These are phyloP conservation scores for Gymnopithys bicolor DNA, from an alignment of 2,797 vertebrate genomes.

Conservation along the genomic window DNA sequence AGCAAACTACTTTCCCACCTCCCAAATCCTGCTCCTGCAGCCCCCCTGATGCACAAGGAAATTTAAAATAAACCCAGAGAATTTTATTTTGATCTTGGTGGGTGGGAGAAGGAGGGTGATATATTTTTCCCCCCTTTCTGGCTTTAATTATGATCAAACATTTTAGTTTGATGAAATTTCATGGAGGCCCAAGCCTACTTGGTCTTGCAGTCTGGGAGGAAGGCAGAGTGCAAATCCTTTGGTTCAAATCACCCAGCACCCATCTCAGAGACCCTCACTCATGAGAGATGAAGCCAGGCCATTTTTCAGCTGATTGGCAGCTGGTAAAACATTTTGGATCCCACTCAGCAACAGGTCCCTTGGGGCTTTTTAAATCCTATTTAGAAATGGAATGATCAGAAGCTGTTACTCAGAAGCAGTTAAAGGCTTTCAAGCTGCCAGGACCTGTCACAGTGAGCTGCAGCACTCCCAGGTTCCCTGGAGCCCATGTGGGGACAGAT, in stretches of 20 bases:
- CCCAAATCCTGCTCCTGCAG: not conserved
- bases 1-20: not conserved
- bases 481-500: not conserved
- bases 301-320: not conserved
- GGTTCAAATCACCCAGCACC: not conserved
- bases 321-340: not conserved
- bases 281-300: not conserved
- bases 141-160: conserved; percentile 59
- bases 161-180: not conserved
- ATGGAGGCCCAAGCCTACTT: not conserved
- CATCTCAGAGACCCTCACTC: not conserved
- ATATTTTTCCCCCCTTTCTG: conserved; percentile 13
- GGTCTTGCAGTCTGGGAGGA: not conserved
- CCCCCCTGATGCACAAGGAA: not conserved
- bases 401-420: not conserved
- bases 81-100: conserved; percentile 56
- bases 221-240: not conserved
- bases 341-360: not conserved
- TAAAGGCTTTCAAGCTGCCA: not conserved
- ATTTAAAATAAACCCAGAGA: conserved; percentile 36
- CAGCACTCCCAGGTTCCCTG: accelerated
- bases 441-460: not conserved
- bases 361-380: not conserved
- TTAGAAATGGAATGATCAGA: not conserved
- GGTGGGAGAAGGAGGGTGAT: conserved; percentile 23